Evolutionary conservation across 2,888 invertebrate genomes (phyloP).

Genomic region (Andrena flavipes): DNA sequence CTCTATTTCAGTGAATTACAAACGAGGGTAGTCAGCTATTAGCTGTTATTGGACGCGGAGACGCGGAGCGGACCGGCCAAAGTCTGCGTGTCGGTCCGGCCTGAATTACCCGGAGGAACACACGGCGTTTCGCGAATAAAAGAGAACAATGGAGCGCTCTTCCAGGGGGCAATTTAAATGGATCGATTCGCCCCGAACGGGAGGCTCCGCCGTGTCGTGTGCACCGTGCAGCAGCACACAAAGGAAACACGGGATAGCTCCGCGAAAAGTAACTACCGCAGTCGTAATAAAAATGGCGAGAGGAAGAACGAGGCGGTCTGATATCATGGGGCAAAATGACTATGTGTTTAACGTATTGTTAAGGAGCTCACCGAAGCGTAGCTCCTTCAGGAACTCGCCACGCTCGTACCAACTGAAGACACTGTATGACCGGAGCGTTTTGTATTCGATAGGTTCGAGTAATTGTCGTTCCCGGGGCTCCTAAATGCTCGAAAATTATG

Average conservation of each 20-base stretch:
- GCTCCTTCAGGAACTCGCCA: conserved; percentile 77
- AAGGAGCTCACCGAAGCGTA: conserved; percentile 79
- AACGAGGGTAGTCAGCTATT: conserved; percentile 33
- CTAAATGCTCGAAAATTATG: conserved; percentile 21
- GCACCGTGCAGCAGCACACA: conserved; percentile 17
- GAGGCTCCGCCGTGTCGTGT: not conserved
- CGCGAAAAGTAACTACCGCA: conserved; percentile 26
- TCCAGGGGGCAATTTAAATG: conserved; percentile 43
- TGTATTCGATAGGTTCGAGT: conserved; percentile 47
- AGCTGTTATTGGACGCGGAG: not conserved
- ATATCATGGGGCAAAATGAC: conserved; percentile 77
- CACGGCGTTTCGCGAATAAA: conserved; percentile 36
- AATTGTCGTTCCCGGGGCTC: conserved; percentile 21
- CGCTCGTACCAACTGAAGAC: conserved; percentile 49
- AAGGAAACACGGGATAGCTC: conserved; percentile 18
- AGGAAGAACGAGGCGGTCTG: conserved; percentile 57
- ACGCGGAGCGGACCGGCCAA: not conserved
- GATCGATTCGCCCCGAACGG: conserved; percentile 56
- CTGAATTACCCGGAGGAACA: not conserved
- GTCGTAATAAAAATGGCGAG: conserved; percentile 68
- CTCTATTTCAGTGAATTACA: not conserved
- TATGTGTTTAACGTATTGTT: conserved; percentile 81
- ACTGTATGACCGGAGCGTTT: conserved; percentile 41
- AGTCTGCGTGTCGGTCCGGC: not conserved
- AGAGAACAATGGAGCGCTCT: conserved; percentile 14